Base-by-base conservation (phyloP, 2,113 vertebrate species). In the Paedocypris sp. region DNA sequence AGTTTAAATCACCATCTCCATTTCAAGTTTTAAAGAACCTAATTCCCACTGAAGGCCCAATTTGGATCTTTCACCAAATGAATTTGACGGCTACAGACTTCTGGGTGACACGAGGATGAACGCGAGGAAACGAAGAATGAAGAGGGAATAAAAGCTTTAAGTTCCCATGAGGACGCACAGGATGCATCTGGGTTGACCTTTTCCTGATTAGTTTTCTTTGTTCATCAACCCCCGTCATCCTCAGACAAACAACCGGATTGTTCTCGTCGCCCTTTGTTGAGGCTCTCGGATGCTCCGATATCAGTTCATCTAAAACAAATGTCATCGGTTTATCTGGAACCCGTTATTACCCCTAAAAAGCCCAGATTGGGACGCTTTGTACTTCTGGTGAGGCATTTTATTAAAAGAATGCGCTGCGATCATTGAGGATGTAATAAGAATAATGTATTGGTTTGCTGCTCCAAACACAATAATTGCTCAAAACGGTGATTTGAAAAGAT, bases 121-220 rank as follows among this genome's bases (percentile, higher is more conserved):
- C n/a, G n/a, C n/a, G n/a, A n/a, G 33, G 46, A 18, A 20, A 10
- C 48, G 33, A 33, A 36, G 36, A 42, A 13, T n/a, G n/a, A n/a
- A 29, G 43, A 26, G 22, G 13, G 26, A n/a, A 13, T 12, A 53
- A 60, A 36, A 46, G 7, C n/a, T 25, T 41, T 23, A 11, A 32
- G 41, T 58, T 64, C 66, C 51, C 46, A 36, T 18, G 52, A 54
- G 60, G 49, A 26, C 25, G 29, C 48, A 50, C 54, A 62, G 41
- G 48, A 42, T 53, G 42, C 62, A 50, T 53, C 52, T 38, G 32
- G 49, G 7, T 29, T 66, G 64, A 73, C 67, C 67, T 64, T 62
- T 43, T 20, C 43, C 52, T 67, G 70, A 72, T 65, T 57, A 67
- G 64, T 65, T 69, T 69, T 65, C 62, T 69, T 69, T 65, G 43